These are phyloP conservation scores for Drosophila parabipectinata DNA, from an alignment of 1,140 invertebrate species.

Conservation along the genomic window DNA sequence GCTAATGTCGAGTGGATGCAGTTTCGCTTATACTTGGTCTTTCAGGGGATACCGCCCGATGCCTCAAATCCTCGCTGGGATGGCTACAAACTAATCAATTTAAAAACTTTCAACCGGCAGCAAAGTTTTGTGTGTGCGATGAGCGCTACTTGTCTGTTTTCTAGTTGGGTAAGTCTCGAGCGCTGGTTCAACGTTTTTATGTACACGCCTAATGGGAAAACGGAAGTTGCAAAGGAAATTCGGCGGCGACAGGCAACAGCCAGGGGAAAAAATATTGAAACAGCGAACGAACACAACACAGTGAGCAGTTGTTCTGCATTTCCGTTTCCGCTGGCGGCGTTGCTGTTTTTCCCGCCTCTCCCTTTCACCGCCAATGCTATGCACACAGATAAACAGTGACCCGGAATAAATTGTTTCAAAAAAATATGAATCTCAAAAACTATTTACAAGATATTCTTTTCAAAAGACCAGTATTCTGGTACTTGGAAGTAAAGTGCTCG, in stretches of 20 bases:
- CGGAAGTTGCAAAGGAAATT: constrained; percentile 62
- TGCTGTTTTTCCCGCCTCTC: constrained; percentile 1
- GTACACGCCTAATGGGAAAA: constrained; percentile 72
- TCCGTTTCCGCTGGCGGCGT: constrained; percentile 68
- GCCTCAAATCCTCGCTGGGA: constrained; percentile 9
- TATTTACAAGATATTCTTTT: background rate
- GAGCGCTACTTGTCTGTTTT: constrained; percentile 58
- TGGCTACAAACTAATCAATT: constrained; percentile 76
- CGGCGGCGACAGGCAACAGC: constrained; percentile 26
- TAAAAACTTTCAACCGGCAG: constrained; percentile 66
- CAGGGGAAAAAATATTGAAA: constrained; percentile 48
- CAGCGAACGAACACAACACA: constrained; percentile 48
- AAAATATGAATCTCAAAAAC: background rate
- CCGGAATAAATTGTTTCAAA: background rate
- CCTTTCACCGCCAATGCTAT: background rate
- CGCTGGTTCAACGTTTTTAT: constrained; percentile 54
- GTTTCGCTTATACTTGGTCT: constrained; percentile 1
- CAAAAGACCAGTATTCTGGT: too few species aligned
- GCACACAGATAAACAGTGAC: constrained; percentile 5
- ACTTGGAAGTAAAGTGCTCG: background rate
- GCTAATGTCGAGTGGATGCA: constrained; percentile 28
- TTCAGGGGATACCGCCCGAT: constrained; percentile 4
- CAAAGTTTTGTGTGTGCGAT: constrained; percentile 58
- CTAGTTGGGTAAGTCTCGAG: constrained; percentile 66
- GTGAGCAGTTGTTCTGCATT: constrained; percentile 74